These are phyloP conservation scores for Trissolcus japonicus DNA, from an alignment of 2,888 invertebrate species.

Conservation along the genomic window DNA sequence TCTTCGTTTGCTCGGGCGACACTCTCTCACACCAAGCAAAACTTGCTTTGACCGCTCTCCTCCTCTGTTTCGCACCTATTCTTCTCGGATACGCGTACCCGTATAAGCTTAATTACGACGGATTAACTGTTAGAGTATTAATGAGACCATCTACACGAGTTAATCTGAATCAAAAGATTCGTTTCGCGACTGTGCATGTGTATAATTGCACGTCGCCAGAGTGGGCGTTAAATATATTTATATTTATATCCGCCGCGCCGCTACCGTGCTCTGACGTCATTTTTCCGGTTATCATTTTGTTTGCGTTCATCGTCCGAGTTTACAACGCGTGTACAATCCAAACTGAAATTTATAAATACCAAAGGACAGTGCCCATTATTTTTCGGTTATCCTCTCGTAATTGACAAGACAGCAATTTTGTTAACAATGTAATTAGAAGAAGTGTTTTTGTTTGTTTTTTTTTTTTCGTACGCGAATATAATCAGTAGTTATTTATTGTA, in stretches of 20 bases:
- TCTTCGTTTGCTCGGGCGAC: constrained; percentile 67
- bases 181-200: constrained; percentile 22
- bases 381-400: constrained; percentile 2
- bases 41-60: constrained; percentile 58
- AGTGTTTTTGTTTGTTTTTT: neutral
- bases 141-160: constrained; percentile 55
- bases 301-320: constrained; percentile 16
- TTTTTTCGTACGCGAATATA: neutral
- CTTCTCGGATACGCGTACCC: constrained; percentile 52
- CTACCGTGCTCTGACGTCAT: constrained; percentile 9
- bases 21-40: constrained; percentile 63
- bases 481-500: no score
- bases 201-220: constrained; percentile 24
- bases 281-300: constrained; percentile 24
- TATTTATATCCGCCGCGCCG: constrained; percentile 14
- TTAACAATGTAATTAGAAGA: neutral
- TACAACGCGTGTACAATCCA: constrained; percentile 3
- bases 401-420: constrained; percentile 1
- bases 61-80: constrained; percentile 58
- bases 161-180: constrained; percentile 50
- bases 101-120: constrained; percentile 56
- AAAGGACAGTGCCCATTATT: neutral
- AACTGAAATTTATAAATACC: constrained; percentile 12
- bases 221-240: constrained; percentile 33
- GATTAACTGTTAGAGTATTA: constrained; percentile 57